A percentile compares a stretch with the other conserved stretches of the same genome.
These are phyloP conservation scores for Orussus abietinus DNA, from an alignment of 1,140 invertebrate genomes.

Conservation along the genomic window DNA sequence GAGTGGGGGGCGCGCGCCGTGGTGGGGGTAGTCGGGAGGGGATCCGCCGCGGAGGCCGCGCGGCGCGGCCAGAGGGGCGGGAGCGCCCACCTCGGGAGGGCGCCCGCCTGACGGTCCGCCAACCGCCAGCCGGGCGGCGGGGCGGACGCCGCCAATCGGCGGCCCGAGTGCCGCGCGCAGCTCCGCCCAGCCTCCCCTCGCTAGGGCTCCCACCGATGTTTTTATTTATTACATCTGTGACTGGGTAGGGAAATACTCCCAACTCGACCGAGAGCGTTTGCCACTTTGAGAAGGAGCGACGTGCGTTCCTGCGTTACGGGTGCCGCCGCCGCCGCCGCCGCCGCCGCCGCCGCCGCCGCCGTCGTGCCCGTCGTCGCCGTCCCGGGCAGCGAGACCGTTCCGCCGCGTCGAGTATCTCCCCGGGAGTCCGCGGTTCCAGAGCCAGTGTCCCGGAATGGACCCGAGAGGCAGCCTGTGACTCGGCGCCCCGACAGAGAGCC, in stretches of 20 bases:
- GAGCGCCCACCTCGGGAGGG: constrained; percentile 23
- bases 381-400: constrained; percentile 11
- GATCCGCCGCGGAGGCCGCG: too few relatives aligned
- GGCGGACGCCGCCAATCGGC: constrained; percentile 19
- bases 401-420: too few relatives aligned
- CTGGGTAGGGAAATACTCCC: constrained; percentile 57
- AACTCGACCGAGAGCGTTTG: constrained; percentile 56
- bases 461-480: too few relatives aligned
- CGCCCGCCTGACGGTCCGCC: constrained; percentile 29
- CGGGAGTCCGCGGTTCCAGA: too few relatives aligned
- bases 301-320: constrained; percentile 47
- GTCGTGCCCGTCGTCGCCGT: constrained; percentile 27
- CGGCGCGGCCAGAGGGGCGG: constrained; percentile 30
- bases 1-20: too few relatives aligned
- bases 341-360: constrained; percentile 11
- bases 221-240: constrained; percentile 67
- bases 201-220: constrained; percentile 56
- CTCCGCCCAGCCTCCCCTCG: constrained; percentile 38
- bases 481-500: too few relatives aligned
- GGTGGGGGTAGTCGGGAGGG: constrained; percentile 20
- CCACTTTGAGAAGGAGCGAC: constrained; percentile 55
- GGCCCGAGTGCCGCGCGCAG: constrained; percentile 36
- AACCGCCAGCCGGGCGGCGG: constrained; percentile 26
- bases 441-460: too few relatives aligned
- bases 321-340: constrained; percentile 39